These are phyloP conservation scores for Bombyx mandarina DNA, from an alignment of 1,140 invertebrate species.

Conservation along the genomic window DNA sequence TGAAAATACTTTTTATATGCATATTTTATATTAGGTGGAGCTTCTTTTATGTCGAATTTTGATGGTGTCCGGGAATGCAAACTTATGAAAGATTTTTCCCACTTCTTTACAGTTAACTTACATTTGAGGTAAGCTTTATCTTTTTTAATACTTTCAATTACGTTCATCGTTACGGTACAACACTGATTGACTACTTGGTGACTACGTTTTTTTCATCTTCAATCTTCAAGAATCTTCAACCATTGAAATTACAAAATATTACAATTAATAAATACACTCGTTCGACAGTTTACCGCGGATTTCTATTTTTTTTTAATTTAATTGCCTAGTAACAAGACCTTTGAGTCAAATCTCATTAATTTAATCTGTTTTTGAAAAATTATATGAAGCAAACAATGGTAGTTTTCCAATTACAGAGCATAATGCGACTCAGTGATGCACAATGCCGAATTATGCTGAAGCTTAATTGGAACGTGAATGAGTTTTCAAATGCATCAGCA, in stretches of 20 bases:
- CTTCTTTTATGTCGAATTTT: constrained; percentile 85
- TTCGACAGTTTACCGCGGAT: no score
- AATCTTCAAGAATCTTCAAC: background rate
- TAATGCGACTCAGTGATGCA: no score
- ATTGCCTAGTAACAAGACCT: no score
- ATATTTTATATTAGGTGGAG: constrained; percentile 77
- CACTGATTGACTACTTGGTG: constrained; percentile 1
- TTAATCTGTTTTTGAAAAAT: no score
- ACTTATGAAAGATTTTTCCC: constrained; percentile 84
- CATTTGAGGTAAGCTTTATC: constrained; percentile 72
- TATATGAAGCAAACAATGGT: no score
- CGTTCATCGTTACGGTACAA: constrained; percentile 35
- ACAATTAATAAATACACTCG: background rate
- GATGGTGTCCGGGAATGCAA: constrained; percentile 78
- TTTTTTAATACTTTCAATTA: constrained; percentile 52
- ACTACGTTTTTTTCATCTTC: no score
- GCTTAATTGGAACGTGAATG: no score
- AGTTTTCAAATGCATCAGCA: no score
- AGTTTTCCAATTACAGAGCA: no score
- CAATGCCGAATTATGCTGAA: no score
- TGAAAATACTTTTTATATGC: constrained; percentile 87
- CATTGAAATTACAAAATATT: background rate
- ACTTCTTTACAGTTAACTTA: constrained; percentile 81
- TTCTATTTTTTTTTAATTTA: no score
- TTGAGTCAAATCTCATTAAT: no score